Conservation (phyloP, 2,888 invertebrate genomes). For the Rhagonycha fulva region DNA sequence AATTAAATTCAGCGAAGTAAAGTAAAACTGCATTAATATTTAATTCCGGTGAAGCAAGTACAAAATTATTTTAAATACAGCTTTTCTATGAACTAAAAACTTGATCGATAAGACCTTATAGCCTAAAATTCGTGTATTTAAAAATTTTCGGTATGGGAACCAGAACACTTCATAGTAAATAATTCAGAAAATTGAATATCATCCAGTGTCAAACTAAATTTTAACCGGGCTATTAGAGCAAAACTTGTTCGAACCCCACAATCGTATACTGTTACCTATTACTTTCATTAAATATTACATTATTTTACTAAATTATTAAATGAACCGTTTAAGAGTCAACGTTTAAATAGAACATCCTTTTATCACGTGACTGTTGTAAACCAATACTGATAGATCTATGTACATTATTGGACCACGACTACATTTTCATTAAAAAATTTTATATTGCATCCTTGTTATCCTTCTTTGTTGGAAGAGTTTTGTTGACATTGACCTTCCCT, state of each 20-base stretch:
- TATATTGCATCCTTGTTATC: constrained; percentile 3
- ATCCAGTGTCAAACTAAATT: constrained; percentile 6
- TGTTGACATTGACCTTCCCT: constrained; percentile 9
- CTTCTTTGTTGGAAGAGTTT: constrained; percentile 2
- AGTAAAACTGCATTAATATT: background rate
- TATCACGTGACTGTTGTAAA: constrained; percentile 10
- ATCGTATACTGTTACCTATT: background rate
- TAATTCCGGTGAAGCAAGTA: background rate
- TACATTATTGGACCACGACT: constrained; percentile 23
- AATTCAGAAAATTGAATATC: constrained; percentile 6
- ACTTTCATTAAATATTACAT: background rate
- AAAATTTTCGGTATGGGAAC: constrained; percentile 7
- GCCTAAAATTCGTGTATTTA: background rate
- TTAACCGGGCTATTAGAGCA: constrained; percentile 6
- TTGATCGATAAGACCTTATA: background rate
- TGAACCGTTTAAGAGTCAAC: constrained; percentile 4
- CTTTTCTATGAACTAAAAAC: background rate
- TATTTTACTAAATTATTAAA: background rate
- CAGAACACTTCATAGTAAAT: constrained; percentile 6
- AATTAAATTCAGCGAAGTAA: background rate
- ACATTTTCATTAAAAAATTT: background rate
- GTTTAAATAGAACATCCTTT: constrained; percentile 2
- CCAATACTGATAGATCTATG: constrained; percentile 8
- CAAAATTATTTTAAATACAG: background rate
- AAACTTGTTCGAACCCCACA: background rate